Base-by-base conservation (phyloP, 1,140 invertebrate genomes). In the Lepeophtheirus salmonis region DNA sequence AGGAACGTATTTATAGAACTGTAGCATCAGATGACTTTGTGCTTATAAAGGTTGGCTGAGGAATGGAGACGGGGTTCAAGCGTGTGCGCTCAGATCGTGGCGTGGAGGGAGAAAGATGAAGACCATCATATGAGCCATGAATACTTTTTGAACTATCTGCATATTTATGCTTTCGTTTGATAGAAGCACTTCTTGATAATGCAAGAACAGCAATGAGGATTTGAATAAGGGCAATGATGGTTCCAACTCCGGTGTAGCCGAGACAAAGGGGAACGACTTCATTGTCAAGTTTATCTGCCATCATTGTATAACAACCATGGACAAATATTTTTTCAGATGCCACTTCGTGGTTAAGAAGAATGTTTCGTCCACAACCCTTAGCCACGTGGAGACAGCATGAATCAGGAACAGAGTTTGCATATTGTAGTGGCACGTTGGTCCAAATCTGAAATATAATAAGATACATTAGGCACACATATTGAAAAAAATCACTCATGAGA, bases 371-470 rank as follows among this genome's bases (percentile, higher is more conserved):
- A 24, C 52, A 54, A 13, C 52, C 52, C 23, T 54, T 20, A 20
- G 22, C 21, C 14, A 54, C 52, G 3, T n/a, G 17, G 23, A 20
- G 52, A 24, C 52, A 54, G 23, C 52, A 54, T 2, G 52, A 54
- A 20, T 54, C 52, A 3, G 52, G 52, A 54, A 54, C 52, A 23
- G 52, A 54, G 52, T 54, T 54, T 14, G 17, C n/a, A 24, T 16
- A 23, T 23, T 54, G 6, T 10, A 41, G 30, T 6, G 30, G 30
- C 6, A 24, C 52, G 21, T 54, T 54, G 3, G 13, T 20, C 52
- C 52, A 54, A 13, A 54, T 24, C 52, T 54, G 16, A 20, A 54
- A 41, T 10, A 41, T 10, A 10, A 41, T 10, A 41, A n/a, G 30
- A 10, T 10, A 41, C 30, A 41, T 41, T 41, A n/a, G n/a, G 6